Base-by-base conservation (phyloP, 2,888 invertebrate genomes). In the Lepidochitona cinerea region DNA sequence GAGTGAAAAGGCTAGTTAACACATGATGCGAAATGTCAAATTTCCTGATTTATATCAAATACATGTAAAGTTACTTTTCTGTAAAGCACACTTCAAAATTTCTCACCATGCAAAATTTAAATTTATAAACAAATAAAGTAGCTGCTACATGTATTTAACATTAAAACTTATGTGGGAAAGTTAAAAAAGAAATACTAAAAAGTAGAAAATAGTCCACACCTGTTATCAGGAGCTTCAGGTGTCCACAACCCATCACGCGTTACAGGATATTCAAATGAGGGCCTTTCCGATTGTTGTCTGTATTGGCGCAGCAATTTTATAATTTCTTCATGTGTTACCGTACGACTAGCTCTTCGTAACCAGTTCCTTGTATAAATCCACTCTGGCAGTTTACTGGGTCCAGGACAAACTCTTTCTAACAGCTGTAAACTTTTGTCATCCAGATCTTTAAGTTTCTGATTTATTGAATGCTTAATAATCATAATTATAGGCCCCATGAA, bases 401-500 rank as follows among this genome's bases (percentile, higher is more conserved):
- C 75, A 5, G 87, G 83, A 76, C 87, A 87, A 14, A 87, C 78
- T 33, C 87, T 75, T 6, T 80, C 81, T 1, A 86, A 80, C 12
- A 82, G 80, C 18, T 73, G 77, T 5, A 87, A 71, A 3, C 80
- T 75, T 18, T 79, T 77, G 12, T 81, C 73, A 67, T 83, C 81
- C 26, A 81, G 49, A 23, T 80, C 80, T 6, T 79, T 80, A 37
- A 87, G 72, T 70, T 85, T 81, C 29, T 81, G 68, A 65, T 84
- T 78, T n/a, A 84, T 78, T 76, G 83, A 84, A 33, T 79, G 77
- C 72, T 85, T 88, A n/a, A 87, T 83, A 32, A 86, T 75, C 59
- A 88, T 81, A 72, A 86, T 83, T 76, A 88, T 82, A 3, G 89
- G 89, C 6, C 89, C 89, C 4, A 85, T 75, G 72, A 77, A 84